A percentile compares a stretch with the other conserved stretches of the same genome.
phyloP scores from a whole-genome alignment of 2,797 vertebrate genomes.

The Cuniculus paca region DNA sequence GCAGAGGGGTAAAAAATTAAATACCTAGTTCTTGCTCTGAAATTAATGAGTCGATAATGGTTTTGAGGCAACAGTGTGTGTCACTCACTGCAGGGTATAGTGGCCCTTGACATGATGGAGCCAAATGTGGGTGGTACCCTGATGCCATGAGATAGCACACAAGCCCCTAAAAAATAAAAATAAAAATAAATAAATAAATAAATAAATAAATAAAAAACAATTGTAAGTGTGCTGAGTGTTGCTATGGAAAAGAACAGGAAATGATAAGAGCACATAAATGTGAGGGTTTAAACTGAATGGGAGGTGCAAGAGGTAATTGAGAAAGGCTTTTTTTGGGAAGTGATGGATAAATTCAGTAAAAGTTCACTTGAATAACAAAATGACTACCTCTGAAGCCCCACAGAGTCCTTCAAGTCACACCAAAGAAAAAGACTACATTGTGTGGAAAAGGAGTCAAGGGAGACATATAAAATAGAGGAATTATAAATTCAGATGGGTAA shows the following conservation, averaged over 20 bases:
- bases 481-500: neutral
- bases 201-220: neutral
- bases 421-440: neutral
- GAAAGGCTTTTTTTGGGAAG: neutral
- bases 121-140: neutral
- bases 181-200: too few species aligned
- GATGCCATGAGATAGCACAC: neutral
- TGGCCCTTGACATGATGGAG: neutral
- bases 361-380: conserved; percentile 14
- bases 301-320: neutral
- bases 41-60: neutral
- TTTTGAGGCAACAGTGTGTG: neutral
- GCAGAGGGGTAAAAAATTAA: neutral
- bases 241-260: neutral
- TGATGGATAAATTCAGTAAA: neutral
- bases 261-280: too few species aligned
- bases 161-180: too few species aligned
- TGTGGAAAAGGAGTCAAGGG: neutral
- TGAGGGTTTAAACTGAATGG: neutral
- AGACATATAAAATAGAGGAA: neutral
- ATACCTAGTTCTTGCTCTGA: neutral
- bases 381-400: neutral
- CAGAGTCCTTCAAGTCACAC: neutral
- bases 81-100: neutral
- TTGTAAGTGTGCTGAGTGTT: accelerated